Base-by-base conservation (phyloP, 2,797 vertebrate species). In the Scleropages formosus region DNA sequence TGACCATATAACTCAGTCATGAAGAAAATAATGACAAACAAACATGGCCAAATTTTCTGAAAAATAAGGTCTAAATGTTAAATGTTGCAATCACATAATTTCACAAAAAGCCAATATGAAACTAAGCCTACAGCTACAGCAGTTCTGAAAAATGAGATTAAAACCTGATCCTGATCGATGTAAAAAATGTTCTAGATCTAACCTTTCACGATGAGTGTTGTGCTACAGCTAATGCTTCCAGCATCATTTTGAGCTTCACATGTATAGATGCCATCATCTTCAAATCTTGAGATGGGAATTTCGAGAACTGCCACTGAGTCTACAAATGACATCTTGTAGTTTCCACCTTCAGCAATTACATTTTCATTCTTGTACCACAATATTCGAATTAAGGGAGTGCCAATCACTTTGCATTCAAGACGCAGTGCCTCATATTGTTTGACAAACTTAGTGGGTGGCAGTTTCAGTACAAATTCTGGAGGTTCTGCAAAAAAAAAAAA, bases 241-340 rank as follows among this genome's bases (percentile, higher is more conserved):
- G 97, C 98, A 68, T 96, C 95, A 85, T 98, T 99, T 70, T 93
- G 93, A 86, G 91, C 96, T 90, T 99, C 98, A 85, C 97, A 98
- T 78, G 95, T 98, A 84, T 96, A 99, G 88, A 98, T 96, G 74
- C 95, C 96, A 0, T 93, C 94, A 75, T 98, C 95, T 39, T 95
- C 94, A 79, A 88, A 93, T 79, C 84, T 87, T 64, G 94, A 86
- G 65, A 86, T 88, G 70, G 90, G 92, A 87, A 99, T 94, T 86
- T 98, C 94, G 81, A 99, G 89, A 80, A 96, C 90, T 0, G 96
- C 95, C 77, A 96, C 82, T 0, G 93, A 95, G 80, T 96, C 95
- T 75, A 94, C 89, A 87, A 98, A 98, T 4, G 94, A 93, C 22
- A 89, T 96, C 83, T 84, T 94, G 88, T 89, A 92, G 87, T 95